Evolutionary conservation across 2,113 vertebrate species (phyloP).

Genomic region (Donacobius atricapilla): DNA sequence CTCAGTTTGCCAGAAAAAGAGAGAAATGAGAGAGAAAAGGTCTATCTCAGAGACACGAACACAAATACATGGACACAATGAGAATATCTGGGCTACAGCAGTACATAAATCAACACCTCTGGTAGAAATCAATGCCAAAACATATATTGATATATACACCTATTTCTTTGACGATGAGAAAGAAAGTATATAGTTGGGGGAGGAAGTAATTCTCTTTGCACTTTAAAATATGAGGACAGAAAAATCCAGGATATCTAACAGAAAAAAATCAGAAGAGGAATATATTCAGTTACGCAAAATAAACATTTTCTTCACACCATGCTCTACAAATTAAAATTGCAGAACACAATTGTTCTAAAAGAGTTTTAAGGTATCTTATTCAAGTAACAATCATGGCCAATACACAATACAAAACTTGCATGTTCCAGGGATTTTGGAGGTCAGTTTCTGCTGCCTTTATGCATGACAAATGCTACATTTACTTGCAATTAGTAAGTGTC

Average conservation of each 20-base stretch:
- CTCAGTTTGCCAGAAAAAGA: slow-evolving; percentile 16
- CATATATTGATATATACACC: not conserved
- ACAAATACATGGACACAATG: not conserved
- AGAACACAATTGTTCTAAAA: not conserved
- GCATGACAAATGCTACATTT: not conserved
- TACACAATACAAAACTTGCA: not conserved
- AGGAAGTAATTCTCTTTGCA: not conserved
- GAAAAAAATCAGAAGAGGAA: not conserved
- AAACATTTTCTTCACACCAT: not conserved
- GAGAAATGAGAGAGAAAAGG: not conserved
- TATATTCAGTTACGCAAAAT: not conserved
- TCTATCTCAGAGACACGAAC: not conserved
- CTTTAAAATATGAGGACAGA: not conserved
- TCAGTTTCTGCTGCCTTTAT: not conserved
- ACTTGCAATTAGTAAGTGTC: not conserved
- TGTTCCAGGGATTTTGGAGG: not conserved
- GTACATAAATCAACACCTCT: not conserved
- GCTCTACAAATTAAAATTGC: not conserved
- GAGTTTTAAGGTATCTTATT: not conserved
- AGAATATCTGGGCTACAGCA: not conserved
- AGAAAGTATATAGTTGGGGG: not conserved
- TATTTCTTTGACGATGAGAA: not conserved
- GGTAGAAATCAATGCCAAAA: not conserved
- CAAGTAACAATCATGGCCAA: not conserved
- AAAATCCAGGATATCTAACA: not conserved